Evolutionary conservation across 2,797 vertebrate genomes (phyloP), one percentile per base, ranked within the genome.

Genomic region (Halcyon chelicuti): DNA sequence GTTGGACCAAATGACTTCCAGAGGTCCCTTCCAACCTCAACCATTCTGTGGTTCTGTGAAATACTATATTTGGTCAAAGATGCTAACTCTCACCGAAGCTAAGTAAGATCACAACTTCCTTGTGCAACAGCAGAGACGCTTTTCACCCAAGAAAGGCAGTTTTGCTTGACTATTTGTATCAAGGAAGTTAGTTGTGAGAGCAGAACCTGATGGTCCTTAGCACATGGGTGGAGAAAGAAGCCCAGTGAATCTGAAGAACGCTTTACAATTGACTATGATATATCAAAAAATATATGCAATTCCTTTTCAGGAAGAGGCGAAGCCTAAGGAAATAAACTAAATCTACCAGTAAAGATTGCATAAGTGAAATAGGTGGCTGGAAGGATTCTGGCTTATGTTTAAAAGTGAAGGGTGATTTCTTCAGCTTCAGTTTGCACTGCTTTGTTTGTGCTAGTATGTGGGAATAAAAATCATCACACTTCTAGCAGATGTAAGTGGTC

Each of bases 31-130:
- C 60, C 55, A 66, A 20, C 25, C 13, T 70, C 47, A 76, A 1
- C 37, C 57, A 25, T 4, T 3, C 5, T 54, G 44, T 72, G 58
- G 28, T 68, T 44, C 44, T 44, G 37, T 23, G 46, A 72, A 92
- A 54, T 58, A 26, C 23, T 26, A 0, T 6, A 6, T 78, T 72
- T 0, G 0, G 20, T 47, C 61, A 67, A 47, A 84, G 22, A 15
- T 2, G 2, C 16, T 39, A 3, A 65, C 65, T 84, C 37, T 95
- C 33, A 42, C 52, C 9, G 17, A 57, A 39, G 29, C 17, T 39
- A 26, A 67, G 13, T 23, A 46, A 55, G 25, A 55, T 51, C n/a
- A 52, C n/a, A 10, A 55, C 40, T 80, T 74, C 31, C 39, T 75
- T 35, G 11, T 35, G 33, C 20, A 68, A 42, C 21, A 80, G 23